A percentile compares a stretch with the other conserved stretches of the same genome.
Evolutionary conservation across 2,113 vertebrate genomes (phyloP).

Genomic region (Melanerpes formicivorus): DNA sequence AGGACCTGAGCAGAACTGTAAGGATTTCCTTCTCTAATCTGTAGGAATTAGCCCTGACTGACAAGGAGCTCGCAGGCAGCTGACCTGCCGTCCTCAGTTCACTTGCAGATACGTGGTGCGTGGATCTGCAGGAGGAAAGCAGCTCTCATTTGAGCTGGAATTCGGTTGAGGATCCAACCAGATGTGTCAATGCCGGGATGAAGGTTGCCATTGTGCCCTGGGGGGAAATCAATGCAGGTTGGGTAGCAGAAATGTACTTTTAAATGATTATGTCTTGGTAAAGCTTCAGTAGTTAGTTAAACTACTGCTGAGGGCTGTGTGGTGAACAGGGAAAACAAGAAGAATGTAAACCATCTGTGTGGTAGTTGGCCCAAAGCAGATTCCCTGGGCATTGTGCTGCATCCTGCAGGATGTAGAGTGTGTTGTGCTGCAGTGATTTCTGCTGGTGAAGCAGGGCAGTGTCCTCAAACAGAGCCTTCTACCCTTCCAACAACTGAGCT

Average conservation of each 20-base stretch:
- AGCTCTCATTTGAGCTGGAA: neutral
- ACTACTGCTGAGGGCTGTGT: neutral
- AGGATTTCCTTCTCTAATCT: slow-evolving; percentile 57
- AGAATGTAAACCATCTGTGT: neutral
- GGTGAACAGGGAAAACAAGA: neutral
- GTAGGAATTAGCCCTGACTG: slow-evolving; percentile 49
- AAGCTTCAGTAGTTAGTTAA: neutral
- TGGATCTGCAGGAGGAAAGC: neutral
- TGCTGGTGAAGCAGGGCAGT: neutral
- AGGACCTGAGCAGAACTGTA: neutral
- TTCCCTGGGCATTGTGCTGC: neutral
- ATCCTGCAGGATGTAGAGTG: neutral
- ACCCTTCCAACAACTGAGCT: neutral
- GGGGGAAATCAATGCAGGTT: slow-evolving; percentile 38
- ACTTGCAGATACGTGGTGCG: neutral
- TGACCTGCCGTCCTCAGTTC: neutral
- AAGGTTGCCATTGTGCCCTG: neutral
- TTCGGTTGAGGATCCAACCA: neutral
- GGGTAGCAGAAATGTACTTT: neutral
- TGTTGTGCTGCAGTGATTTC: neutral
- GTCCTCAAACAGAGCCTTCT: neutral
- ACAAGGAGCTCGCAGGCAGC: neutral
- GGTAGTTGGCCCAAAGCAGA: neutral
- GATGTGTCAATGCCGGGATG: neutral
- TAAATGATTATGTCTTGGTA: neutral